Conservation (phyloP, 2,888 invertebrate species). For the Dynastes grantii region DNA sequence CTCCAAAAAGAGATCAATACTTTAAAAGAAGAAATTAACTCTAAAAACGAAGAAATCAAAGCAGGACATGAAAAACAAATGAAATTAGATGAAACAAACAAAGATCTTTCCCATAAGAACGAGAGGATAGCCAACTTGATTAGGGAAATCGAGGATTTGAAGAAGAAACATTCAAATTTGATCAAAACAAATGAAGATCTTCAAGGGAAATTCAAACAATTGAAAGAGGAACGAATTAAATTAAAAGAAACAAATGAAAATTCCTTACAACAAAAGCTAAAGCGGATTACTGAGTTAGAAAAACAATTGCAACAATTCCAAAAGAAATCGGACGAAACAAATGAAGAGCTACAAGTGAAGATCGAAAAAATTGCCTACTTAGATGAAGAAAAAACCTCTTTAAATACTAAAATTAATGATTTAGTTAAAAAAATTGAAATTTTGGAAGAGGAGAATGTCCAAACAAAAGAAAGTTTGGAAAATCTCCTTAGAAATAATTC, state of each 20-base stretch:
- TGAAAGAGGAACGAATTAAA: background rate
- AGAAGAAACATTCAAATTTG: conserved; percentile 24
- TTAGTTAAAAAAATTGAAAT: background rate
- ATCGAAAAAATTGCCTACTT: background rate
- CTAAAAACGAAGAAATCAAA: background rate
- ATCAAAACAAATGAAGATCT: conserved; percentile 16
- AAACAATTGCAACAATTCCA: conserved; percentile 1
- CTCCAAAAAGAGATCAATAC: conserved; percentile 7
- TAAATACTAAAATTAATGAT: background rate
- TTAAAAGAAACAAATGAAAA: conserved; percentile 24
- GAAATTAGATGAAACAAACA: background rate
- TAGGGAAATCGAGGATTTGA: conserved; percentile 14
- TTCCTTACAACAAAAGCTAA: background rate
- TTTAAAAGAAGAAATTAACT: background rate
- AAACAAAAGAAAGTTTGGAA: background rate
- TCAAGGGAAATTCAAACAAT: background rate
- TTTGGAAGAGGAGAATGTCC: background rate
- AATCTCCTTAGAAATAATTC: background rate
- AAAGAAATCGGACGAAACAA: conserved; percentile 24
- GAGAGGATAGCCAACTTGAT: conserved; percentile 6
- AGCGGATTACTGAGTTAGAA: background rate
- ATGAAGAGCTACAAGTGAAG: background rate
- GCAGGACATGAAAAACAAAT: background rate
- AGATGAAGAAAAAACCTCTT: background rate
- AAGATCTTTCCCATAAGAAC: background rate